Conservation (phyloP, 2,113 vertebrate genomes). For the Barnardius zonarius region DNA sequence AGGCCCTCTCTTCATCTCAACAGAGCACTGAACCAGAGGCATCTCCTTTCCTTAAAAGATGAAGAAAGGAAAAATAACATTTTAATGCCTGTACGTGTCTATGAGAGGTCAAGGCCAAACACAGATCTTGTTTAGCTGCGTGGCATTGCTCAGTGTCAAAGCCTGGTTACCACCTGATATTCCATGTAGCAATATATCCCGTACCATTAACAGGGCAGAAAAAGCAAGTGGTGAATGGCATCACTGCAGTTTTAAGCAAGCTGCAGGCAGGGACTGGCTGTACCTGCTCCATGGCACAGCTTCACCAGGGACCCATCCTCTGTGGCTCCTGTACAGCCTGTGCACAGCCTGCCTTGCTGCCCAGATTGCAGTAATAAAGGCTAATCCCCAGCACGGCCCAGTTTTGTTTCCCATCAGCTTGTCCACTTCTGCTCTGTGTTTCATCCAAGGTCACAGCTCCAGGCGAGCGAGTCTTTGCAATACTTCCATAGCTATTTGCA, state of each 20-base stretch:
- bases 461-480: neutral
- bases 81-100: neutral
- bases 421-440: neutral
- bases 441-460: neutral
- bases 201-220: neutral
- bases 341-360: neutral
- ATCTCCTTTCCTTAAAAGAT: neutral
- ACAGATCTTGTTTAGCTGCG: neutral
- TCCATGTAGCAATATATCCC: neutral
- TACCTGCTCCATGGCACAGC: neutral
- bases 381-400: neutral
- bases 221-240: neutral
- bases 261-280: neutral
- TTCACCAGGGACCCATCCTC: neutral
- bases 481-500: neutral
- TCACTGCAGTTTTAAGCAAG: accelerated
- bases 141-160: neutral
- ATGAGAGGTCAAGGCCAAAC: neutral
- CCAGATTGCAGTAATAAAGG: neutral
- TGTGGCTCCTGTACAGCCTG: accelerated
- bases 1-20: neutral
- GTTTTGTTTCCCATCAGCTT: neutral
- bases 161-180: neutral
- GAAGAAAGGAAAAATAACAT: neutral
- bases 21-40: accelerated